These are phyloP conservation scores for Diabrotica balteata DNA, from an alignment of 2,888 invertebrate species.

Conservation along the genomic window DNA sequence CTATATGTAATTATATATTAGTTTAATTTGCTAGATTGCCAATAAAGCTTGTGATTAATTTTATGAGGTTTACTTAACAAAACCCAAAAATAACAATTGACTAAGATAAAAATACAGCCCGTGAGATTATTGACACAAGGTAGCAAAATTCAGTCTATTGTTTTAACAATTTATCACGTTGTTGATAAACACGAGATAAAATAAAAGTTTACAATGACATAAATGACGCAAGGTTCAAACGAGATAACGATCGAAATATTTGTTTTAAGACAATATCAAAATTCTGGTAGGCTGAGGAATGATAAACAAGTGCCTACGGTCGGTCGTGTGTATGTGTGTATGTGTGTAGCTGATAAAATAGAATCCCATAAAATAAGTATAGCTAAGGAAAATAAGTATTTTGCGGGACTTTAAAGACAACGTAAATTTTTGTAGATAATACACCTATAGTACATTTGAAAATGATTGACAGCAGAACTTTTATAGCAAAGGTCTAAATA, in stretches of 20 bases:
- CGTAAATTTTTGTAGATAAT: no score
- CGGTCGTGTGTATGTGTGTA: no score
- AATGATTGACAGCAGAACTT: no score
- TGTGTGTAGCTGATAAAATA: no score
- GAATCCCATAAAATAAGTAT: no score
- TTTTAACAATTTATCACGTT: slow-evolving; percentile 7
- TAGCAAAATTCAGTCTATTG: background rate
- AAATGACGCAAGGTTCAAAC: background rate
- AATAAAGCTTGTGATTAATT: no score
- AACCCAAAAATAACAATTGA: background rate
- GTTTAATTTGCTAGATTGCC: no score
- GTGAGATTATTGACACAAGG: background rate
- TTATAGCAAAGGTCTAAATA: no score
- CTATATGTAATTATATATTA: no score
- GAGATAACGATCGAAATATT: slow-evolving; percentile 6
- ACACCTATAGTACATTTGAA: no score
- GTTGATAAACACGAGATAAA: slow-evolving; percentile 7
- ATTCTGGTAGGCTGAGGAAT: slow-evolving; percentile 4
- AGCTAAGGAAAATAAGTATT: no score
- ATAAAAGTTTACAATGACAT: slow-evolving; percentile 1
- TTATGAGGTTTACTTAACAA: background rate
- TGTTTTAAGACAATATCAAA: slow-evolving; percentile 5
- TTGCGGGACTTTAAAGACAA: no score
- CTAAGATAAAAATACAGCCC: background rate
- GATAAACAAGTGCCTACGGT: background rate